These are phyloP conservation scores for Eulemur coronatus DNA, from an alignment of 2,797 vertebrate species.

Conservation along the genomic window DNA sequence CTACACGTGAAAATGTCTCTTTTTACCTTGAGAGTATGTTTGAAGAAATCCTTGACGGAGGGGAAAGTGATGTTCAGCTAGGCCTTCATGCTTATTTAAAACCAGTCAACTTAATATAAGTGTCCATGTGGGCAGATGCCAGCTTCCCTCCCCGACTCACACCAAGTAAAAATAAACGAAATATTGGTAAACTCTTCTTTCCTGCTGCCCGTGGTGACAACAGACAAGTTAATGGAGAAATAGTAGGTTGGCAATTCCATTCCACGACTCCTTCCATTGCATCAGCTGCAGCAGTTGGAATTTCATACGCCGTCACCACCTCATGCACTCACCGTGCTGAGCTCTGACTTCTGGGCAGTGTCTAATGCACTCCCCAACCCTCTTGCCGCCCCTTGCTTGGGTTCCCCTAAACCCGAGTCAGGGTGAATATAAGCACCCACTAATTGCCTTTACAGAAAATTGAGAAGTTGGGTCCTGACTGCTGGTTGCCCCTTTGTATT, in stretches of 20 bases:
- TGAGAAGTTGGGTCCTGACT: neutral
- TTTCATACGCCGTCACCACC: neutral
- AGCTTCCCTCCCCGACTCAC: neutral
- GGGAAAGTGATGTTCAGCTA: neutral
- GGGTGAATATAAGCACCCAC: neutral
- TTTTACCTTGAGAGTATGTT: neutral
- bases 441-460: neutral
- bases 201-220: neutral
- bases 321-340: neutral
- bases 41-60: neutral
- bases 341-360: neutral
- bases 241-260: neutral
- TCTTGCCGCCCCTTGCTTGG: neutral
- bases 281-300: neutral
- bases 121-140: neutral
- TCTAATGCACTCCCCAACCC: neutral
- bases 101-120: neutral
- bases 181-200: neutral
- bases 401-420: neutral
- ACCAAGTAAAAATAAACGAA: conserved; percentile 2
- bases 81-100: conserved; percentile 1
- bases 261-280: neutral
- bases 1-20: neutral
- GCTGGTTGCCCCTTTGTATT: neutral
- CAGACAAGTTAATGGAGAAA: neutral